phyloP scores from a whole-genome alignment of 2,113 vertebrate species.

The Gasterosteus nipponicus region DNA sequence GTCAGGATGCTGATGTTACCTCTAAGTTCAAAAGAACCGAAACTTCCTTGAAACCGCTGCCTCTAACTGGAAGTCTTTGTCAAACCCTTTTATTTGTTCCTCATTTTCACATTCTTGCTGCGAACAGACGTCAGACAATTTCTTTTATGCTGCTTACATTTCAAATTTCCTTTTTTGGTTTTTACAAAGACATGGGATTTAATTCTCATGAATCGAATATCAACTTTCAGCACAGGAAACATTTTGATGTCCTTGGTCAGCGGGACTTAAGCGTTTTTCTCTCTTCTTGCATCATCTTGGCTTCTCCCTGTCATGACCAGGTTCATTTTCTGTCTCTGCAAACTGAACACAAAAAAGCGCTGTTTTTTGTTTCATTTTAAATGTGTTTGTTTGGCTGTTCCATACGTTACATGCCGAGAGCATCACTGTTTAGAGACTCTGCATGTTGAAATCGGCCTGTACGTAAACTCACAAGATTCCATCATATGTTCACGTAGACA shows the following conservation, averaged over 20 bases:
- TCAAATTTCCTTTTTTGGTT: neutral
- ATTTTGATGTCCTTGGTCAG: conserved; percentile 54
- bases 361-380: conserved; percentile 1
- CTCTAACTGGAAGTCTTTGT: conserved; percentile 7
- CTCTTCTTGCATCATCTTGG: conserved; percentile 58
- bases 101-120: conserved; percentile 31
- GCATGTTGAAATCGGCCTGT: conserved; percentile 1
- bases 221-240: conserved; percentile 27
- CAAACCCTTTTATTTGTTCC: conserved; percentile 35
- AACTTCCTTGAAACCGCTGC: neutral
- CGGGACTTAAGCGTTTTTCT: conserved; percentile 43
- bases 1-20: neutral
- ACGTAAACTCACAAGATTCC: conserved; percentile 2
- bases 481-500: neutral
- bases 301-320: conserved; percentile 39
- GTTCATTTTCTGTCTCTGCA: conserved; percentile 37
- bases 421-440: conserved; percentile 20
- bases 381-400: neutral
- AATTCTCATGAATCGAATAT: conserved; percentile 22
- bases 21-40: neutral
- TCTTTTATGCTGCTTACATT: neutral
- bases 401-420: conserved; percentile 6
- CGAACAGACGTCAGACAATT: neutral
- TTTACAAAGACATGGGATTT: conserved; percentile 28
- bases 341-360: neutral